phyloP scores from a whole-genome alignment of 2,888 invertebrate species.

The Diarsia rubi region DNA sequence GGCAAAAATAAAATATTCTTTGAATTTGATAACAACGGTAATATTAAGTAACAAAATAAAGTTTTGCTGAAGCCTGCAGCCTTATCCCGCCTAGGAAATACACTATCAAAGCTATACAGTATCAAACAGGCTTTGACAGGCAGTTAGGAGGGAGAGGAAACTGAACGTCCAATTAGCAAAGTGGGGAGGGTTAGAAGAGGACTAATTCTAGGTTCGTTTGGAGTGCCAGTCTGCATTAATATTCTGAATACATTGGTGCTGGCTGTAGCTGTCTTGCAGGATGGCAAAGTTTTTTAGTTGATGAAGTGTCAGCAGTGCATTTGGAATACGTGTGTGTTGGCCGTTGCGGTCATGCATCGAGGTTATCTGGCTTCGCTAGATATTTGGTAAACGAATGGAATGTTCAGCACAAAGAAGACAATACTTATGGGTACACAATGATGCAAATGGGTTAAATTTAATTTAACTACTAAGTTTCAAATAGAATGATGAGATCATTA shows the following conservation, averaged over 20 bases:
- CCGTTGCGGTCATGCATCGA: neutral
- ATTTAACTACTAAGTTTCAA: neutral
- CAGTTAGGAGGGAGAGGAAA: conserved; percentile 11
- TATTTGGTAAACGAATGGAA: neutral
- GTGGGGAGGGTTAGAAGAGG: conserved; percentile 39
- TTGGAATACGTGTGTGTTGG: neutral
- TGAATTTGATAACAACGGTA: neutral
- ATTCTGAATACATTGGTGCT: conserved; percentile 54
- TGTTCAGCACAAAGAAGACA: neutral
- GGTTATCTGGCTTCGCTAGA: neutral
- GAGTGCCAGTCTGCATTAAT: conserved; percentile 39
- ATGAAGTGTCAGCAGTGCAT: conserved; percentile 1
- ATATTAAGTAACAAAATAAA: neutral
- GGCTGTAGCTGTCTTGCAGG: conserved; percentile 12
- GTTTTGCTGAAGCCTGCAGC: neutral
- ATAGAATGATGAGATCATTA: neutral
- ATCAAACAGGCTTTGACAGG: conserved; percentile 44
- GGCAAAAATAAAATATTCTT: neutral
- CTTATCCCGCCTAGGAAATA: neutral
- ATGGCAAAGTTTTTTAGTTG: conserved; percentile 35
- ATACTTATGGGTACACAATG: neutral
- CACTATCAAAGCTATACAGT: conserved; percentile 23
- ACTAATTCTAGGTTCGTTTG: conserved; percentile 50
- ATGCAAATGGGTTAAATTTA: neutral
- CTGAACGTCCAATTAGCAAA: conserved; percentile 51